Evolutionary conservation across 1,140 invertebrate genomes (phyloP), one percentile per base, ranked within the genome.

Genomic region (Aradophagus sp.): DNA sequence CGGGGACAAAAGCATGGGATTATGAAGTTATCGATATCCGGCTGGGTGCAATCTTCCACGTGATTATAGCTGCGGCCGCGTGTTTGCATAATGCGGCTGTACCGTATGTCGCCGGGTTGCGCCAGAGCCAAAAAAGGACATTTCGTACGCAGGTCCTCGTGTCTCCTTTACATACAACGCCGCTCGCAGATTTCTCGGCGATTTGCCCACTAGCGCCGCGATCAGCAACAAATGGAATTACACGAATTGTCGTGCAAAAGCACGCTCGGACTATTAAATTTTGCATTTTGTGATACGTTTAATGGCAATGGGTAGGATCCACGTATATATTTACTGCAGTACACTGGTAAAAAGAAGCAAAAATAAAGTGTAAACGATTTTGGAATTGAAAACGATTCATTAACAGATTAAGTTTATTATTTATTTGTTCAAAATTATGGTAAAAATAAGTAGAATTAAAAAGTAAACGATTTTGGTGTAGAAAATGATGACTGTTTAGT

Each of bases 11-110:
- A 56, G 38, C 20, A 8, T 48, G n/a, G 42, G 42, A 65, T 66
- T 66, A 66, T 66, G 50, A 56, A 66, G 62, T 66, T 56, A 66
- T 66, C 44, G 39, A 66, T 66, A 58, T 58, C 17, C 11, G 17
- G 5, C 23, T 8, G 36, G 45, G 14, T 53, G 42, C 48, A 68
- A 68, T 56, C 47, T 62, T 63, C 45, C 44, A 53, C 35, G 47
- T 70, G 52, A 70, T 70, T 52, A 63, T 70, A 36, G 48, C n/a
- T 23, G 48, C 23, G 29, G 56, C 48, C 17, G 56, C 44, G 39
- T 63, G 50, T 70, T 70, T 63, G 48, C 67, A 55, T 62, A 70
- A 70, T 63, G 42, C 31, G 41, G 38, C 16, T 52, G 32, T 55
- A 8, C 65, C 65, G 66, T 29, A 56, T 62, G 56, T 35, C 50